Evolutionary conservation across 2,888 invertebrate species (phyloP).

Genomic region (Tricholauxania praeusta): DNA sequence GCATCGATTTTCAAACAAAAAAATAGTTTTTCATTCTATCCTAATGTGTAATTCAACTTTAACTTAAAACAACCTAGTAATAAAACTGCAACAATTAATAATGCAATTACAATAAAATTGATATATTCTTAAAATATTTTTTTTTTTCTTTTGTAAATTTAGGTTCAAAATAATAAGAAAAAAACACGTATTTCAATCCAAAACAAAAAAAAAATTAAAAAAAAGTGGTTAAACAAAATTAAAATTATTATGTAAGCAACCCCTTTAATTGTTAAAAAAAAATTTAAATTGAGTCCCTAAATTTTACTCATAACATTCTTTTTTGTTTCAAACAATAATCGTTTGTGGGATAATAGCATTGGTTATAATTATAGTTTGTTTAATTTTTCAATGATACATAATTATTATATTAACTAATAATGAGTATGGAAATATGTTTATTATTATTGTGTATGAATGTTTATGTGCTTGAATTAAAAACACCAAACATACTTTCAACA

Average conservation of each 20-base stretch:
- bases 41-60: too few relatives aligned
- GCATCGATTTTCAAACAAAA: too few relatives aligned
- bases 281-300: conserved; percentile 2
- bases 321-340: conserved; percentile 18
- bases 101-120: conserved; percentile 26
- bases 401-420: neutral
- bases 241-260: too few relatives aligned
- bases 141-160: conserved; percentile 17
- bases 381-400: conserved; percentile 5
- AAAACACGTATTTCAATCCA: too few relatives aligned
- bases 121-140: conserved; percentile 12
- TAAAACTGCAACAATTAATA: neutral
- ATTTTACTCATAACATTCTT: conserved; percentile 10
- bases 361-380: conserved; percentile 2
- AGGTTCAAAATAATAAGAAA: conserved; percentile 12
- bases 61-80: too few relatives aligned
- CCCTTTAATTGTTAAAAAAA: too few relatives aligned
- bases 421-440: conserved; percentile 25
- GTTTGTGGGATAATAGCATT: neutral
- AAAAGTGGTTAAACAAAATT: too few relatives aligned
- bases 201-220: too few relatives aligned
- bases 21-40: conserved; percentile 22
- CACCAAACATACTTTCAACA: conserved; percentile 23
- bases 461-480: conserved; percentile 8
- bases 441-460: neutral